phyloP scores from a whole-genome alignment of 1,140 invertebrate genomes.

The Artemia franciscana region DNA sequence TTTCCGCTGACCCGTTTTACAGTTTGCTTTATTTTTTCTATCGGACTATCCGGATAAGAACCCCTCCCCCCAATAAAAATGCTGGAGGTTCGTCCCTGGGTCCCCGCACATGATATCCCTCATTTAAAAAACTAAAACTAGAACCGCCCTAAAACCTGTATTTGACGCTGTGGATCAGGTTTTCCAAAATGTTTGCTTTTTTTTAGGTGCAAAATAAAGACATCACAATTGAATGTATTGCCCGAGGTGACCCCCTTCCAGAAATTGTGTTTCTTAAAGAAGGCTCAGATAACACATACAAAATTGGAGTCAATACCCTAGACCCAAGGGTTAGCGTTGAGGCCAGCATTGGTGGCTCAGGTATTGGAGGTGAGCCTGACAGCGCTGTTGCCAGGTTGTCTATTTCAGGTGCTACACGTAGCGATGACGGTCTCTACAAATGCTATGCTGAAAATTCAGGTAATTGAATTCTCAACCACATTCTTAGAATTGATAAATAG shows the following conservation, averaged over 20 bases:
- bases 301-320: constrained; percentile 12
- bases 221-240: constrained; percentile 20
- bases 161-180: not conserved
- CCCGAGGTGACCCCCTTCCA: constrained; percentile 48
- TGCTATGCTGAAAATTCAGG: constrained; percentile 51
- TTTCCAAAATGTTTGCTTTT: not conserved
- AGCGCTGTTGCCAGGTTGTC: constrained; percentile 15
- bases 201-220: not conserved
- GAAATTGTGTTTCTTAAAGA: constrained; percentile 37
- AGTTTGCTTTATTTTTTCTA: no score
- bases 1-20: no score
- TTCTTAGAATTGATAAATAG: no score
- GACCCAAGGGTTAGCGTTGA: constrained; percentile 18
- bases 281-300: constrained; percentile 13
- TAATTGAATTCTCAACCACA: no score
- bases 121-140: no score
- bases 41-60: no score
- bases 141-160: no score
- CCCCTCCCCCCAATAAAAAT: no score
- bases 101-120: no score
- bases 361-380: constrained; percentile 4
- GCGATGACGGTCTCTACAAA: constrained; percentile 67
- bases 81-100: no score
- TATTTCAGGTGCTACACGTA: constrained; percentile 26
- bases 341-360: no score